Percentiles rank a stretch among this genome's conserved stretches.
Evolutionary conservation across 2,888 invertebrate species (phyloP).

Genomic region (Ornithoptera priamus): DNA sequence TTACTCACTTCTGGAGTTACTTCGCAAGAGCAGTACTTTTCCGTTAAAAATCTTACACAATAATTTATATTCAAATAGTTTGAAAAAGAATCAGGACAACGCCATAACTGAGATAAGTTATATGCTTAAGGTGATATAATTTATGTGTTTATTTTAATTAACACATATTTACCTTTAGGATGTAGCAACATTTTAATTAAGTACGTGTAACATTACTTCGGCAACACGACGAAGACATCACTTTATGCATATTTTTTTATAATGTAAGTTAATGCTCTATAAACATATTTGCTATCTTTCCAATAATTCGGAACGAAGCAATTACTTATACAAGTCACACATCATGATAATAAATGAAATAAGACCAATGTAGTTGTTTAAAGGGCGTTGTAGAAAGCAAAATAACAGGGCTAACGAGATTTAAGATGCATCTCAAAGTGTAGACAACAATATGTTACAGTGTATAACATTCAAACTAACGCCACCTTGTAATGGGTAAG

Average conservation of each 20-base stretch:
- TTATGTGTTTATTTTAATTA: background rate
- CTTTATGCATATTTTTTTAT: too few species aligned
- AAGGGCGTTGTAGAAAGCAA: background rate
- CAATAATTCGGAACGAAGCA: slow-evolving; percentile 8
- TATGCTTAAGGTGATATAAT: background rate
- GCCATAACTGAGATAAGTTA: background rate
- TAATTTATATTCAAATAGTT: background rate
- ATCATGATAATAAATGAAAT: slow-evolving; percentile 11
- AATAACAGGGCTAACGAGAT: too few species aligned
- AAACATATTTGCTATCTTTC: background rate
- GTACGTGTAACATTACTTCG: too few species aligned
- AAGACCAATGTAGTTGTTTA: slow-evolving; percentile 1
- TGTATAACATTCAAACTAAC: too few species aligned
- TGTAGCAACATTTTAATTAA: too few species aligned
- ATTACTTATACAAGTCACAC: slow-evolving; percentile 15
- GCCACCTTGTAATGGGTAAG: too few species aligned
- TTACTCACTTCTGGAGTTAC: background rate
- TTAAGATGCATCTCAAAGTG: too few species aligned
- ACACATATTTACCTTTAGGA: too few species aligned
- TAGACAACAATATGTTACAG: too few species aligned
- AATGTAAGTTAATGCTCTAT: background rate
- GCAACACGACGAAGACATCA: too few species aligned
- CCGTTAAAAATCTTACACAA: too few species aligned
- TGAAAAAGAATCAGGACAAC: background rate
- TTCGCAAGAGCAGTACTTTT: too few species aligned